Percentiles rank a stretch among this genome's conserved stretches.
Evolutionary conservation across 2,797 vertebrate genomes (phyloP).

Genomic region (Manis pentadactyla): DNA sequence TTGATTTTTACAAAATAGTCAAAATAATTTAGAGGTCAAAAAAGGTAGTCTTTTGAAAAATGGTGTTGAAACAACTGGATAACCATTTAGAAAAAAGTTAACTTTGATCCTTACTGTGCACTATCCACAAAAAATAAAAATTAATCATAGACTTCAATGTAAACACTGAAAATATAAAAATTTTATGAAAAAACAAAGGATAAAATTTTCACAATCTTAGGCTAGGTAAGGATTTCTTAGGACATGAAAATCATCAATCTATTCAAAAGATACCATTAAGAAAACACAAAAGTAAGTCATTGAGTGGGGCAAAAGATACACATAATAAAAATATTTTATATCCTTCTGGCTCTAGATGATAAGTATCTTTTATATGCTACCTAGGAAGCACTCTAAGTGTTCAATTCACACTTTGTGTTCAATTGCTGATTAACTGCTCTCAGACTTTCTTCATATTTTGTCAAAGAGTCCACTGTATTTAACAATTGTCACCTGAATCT

Average conservation of each 20-base stretch:
- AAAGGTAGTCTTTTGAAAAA: not conserved
- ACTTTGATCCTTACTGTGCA: not conserved
- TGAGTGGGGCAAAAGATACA: not conserved
- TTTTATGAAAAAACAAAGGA: not conserved
- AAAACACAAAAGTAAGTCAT: not conserved
- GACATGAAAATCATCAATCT: not conserved
- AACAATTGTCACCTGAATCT: not conserved
- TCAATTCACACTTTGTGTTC: not conserved
- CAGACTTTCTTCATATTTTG: not conserved
- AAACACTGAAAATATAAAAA: not conserved
- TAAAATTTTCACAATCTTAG: not conserved
- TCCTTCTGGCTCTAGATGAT: not conserved
- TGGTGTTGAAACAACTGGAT: not conserved
- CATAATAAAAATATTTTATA: not conserved
- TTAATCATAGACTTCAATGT: not conserved
- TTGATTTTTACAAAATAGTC: not conserved
- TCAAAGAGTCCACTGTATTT: not conserved
- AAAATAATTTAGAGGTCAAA: not conserved
- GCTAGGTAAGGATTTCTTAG: not conserved
- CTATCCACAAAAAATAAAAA: not conserved
- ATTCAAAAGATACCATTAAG: not conserved
- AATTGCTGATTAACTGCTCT: not conserved
- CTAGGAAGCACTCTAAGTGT: not conserved
- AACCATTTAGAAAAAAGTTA: not conserved
- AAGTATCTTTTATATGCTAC: not conserved